These are phyloP conservation scores for Yoshiicerus persimilis DNA, from an alignment of 1,140 invertebrate genomes.

Conservation along the genomic window DNA sequence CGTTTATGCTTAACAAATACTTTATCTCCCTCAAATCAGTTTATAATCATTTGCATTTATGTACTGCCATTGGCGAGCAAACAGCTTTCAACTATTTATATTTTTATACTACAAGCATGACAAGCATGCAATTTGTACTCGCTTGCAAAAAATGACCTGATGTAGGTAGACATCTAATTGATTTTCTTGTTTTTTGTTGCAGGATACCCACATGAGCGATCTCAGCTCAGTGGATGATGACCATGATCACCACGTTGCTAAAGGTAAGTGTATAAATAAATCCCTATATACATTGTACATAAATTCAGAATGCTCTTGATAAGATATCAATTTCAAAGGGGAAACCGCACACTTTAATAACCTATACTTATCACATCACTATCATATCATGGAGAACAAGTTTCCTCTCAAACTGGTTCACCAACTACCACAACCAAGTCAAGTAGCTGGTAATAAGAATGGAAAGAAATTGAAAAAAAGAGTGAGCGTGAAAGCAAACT, in stretches of 20 bases:
- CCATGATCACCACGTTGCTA: background rate
- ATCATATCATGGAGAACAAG: background rate
- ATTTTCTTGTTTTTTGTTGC: slow-evolving; percentile 22
- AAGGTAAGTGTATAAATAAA: background rate
- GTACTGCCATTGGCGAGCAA: background rate
- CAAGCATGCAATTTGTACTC: no score
- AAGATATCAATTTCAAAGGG: background rate
- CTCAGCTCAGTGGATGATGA: slow-evolving; percentile 23
- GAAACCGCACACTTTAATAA: background rate
- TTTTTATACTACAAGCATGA: no score
- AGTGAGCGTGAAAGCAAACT: background rate
- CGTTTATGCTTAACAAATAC: background rate
- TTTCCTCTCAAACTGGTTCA: background rate
- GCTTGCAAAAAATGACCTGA: background rate
- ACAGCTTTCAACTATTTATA: background rate
- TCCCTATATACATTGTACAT: background rate
- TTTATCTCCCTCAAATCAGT: background rate
- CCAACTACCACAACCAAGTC: background rate
- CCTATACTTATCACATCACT: background rate
- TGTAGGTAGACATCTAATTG: background rate
- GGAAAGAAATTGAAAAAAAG: background rate
- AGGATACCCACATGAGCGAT: slow-evolving; percentile 36
- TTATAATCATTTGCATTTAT: background rate
- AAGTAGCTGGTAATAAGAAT: background rate
- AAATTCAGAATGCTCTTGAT: background rate